A percentile compares a stretch with the other conserved stretches of the same genome.
Conservation (phyloP, 2,113 vertebrate species). For the Scartelaos histophorus region DNA sequence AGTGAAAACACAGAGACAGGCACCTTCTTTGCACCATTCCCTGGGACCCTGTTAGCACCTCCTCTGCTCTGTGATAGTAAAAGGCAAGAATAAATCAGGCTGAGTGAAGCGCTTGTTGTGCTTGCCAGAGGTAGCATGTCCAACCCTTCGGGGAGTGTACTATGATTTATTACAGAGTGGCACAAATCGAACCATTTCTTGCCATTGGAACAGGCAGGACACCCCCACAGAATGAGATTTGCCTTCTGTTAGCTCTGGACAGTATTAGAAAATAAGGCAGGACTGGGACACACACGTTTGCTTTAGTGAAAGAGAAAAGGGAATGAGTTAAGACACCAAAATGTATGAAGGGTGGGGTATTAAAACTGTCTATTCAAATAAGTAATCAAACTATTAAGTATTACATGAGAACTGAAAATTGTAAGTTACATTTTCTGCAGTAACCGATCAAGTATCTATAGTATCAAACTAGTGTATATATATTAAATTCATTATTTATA, state of each 20-base stretch:
- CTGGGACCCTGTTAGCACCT: conserved; percentile 66
- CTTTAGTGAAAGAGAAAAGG: conserved; percentile 26
- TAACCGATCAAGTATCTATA: no score
- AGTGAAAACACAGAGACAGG: conserved; percentile 22
- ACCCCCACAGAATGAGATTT: conserved; percentile 57
- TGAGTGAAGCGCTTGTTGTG: conserved; percentile 72
- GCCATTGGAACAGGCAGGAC: conserved; percentile 62
- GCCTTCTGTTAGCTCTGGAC: conserved; percentile 67
- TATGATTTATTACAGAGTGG: conserved; percentile 67
- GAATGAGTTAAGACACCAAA: conserved; percentile 41
- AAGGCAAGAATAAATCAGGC: conserved; percentile 65
- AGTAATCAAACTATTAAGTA: background rate
- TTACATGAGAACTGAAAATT: no score
- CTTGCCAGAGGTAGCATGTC: conserved; percentile 62
- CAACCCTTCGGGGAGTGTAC: conserved; percentile 49
- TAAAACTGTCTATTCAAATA: background rate
- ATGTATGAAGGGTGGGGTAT: background rate
- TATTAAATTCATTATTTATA: no score
- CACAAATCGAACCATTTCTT: conserved; percentile 52
- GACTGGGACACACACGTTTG: conserved; percentile 32
- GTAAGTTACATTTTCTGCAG: no score
- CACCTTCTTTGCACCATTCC: conserved; percentile 52
- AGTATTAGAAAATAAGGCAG: conserved; percentile 61
- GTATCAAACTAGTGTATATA: no score
- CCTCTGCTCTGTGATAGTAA: conserved; percentile 43